phyloP scores from a whole-genome alignment of 2,888 invertebrate species.

The Buathra laborator region DNA sequence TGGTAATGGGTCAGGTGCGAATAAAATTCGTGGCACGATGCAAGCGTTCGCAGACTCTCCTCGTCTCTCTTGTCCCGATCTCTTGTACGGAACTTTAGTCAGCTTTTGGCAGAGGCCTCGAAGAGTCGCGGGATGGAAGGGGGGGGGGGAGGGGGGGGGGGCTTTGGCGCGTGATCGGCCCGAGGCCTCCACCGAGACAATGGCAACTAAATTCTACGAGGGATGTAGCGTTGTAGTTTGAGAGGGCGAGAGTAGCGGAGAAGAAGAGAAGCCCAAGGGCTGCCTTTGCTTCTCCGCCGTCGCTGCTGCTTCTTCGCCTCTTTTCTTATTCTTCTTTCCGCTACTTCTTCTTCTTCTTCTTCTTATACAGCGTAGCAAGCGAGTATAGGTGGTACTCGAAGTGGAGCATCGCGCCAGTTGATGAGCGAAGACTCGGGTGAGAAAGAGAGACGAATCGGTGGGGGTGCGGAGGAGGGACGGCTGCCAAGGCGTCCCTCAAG shows the following conservation, averaged over 20 bases:
- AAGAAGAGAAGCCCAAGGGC: constrained; percentile 49
- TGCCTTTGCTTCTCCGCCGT: constrained; percentile 48
- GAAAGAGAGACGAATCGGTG: constrained; percentile 63
- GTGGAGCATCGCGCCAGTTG: constrained; percentile 63
- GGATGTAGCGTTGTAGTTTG: constrained; percentile 59
- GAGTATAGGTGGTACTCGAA: constrained; percentile 52
- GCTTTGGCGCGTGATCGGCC: constrained; percentile 78
- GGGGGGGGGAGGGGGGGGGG: constrained; percentile 51
- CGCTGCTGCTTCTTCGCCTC: constrained; percentile 25
- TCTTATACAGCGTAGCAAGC: constrained; percentile 18
- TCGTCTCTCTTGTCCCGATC: constrained; percentile 21
- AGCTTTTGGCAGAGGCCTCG: constrained; percentile 80
- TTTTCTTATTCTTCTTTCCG: constrained; percentile 30
- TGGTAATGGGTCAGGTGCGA: constrained; percentile 76
- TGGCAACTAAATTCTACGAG: constrained; percentile 81
- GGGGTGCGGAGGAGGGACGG: constrained; percentile 2
- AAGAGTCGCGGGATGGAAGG: constrained; percentile 53
- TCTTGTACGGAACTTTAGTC: constrained; percentile 79
- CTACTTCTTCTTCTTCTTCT: constrained; percentile 41
- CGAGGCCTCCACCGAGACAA: constrained; percentile 81
- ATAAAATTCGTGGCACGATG: constrained; percentile 75
- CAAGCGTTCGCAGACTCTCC: constrained; percentile 44
- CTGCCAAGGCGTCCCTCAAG: constrained; percentile 76
- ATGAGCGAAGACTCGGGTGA: constrained; percentile 63
- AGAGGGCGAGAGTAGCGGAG: constrained; percentile 38